These are phyloP conservation scores for Schizothorax lantsangensis DNA, from an alignment of 2,797 vertebrate genomes.

Conservation along the genomic window DNA sequence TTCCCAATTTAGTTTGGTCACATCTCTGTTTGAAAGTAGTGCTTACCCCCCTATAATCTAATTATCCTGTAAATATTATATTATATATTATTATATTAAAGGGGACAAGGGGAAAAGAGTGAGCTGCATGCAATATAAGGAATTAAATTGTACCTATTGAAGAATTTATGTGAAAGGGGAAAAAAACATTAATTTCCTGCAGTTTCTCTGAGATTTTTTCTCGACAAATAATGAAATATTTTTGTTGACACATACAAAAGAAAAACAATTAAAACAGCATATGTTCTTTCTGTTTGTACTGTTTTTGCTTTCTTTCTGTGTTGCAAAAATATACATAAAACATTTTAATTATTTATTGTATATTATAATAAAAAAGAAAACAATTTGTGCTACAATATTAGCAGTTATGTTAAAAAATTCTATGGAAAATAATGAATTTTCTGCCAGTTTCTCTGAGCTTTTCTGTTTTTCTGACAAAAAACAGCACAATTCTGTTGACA, in stretches of 20 bases:
- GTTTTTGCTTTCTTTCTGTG: not conserved
- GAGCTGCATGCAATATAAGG: not conserved
- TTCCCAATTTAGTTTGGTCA: not conserved
- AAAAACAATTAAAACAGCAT: not conserved
- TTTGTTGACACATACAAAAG: not conserved
- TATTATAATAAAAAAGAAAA: not conserved
- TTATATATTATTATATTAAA: not conserved
- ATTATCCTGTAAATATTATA: not conserved
- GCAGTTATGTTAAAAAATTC: not conserved
- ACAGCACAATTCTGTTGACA: not conserved
- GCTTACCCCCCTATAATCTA: not conserved
- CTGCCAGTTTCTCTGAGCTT: not conserved
- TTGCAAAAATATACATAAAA: not conserved
- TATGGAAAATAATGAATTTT: too few species aligned
- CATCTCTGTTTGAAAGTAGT: not conserved
- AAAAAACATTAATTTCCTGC: not conserved
- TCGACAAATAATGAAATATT: not conserved
- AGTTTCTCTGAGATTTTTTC: not conserved
- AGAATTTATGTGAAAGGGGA: not conserved
- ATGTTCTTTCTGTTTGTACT: not conserved
- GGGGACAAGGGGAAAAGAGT: not conserved
- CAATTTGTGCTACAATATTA: not conserved
- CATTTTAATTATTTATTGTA: not conserved
- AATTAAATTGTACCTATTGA: too few species aligned
- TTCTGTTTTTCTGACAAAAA: not conserved